Conservation (phyloP, 2,113 vertebrate genomes). For the Mustela nigripes region DNA sequence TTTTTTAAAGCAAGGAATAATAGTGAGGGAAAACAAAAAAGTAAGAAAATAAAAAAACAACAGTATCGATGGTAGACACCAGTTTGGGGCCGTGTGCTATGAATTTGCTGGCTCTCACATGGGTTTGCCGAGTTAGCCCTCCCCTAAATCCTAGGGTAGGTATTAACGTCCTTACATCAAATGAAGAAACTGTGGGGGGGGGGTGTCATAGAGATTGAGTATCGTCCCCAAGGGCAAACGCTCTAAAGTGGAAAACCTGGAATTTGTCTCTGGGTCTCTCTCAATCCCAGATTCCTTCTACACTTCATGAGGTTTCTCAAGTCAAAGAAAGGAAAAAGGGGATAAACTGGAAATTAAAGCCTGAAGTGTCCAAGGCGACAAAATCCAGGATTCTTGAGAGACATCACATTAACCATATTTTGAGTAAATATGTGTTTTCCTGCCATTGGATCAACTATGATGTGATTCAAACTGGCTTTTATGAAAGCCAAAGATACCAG, state of each 20-base stretch:
- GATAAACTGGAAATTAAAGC: background rate
- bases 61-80: too few species aligned
- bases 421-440: constrained; percentile 80
- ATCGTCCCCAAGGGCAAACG: background rate
- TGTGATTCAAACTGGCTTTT: constrained; percentile 79
- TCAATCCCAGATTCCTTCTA: background rate
- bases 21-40: background rate
- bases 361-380: constrained; percentile 17
- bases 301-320: background rate
- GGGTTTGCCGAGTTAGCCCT: background rate
- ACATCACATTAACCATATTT: constrained; percentile 69
- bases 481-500: constrained; percentile 80
- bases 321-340: background rate
- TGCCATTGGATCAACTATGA: constrained; percentile 76
- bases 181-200: background rate
- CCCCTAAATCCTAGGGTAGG: background rate
- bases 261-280: background rate
- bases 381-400: constrained; percentile 57
- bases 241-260: background rate
- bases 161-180: background rate
- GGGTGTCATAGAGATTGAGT: background rate
- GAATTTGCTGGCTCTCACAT: background rate
- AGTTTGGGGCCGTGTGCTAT: background rate
- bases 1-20: background rate
- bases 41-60: background rate